Base-by-base conservation (phyloP, 2,797 vertebrate genomes). In the Paratrypauchen microcephalus region DNA sequence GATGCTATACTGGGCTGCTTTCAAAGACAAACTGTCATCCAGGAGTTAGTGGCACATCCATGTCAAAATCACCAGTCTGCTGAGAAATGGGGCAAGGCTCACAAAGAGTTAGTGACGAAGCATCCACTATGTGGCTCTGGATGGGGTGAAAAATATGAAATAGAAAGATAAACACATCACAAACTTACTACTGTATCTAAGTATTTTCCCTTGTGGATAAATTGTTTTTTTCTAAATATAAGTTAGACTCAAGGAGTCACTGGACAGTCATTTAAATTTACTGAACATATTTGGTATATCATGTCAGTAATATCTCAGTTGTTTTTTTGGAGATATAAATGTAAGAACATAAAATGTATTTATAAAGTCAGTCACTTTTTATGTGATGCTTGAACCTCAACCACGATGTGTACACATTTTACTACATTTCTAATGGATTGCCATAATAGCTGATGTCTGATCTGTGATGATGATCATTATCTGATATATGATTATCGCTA, bases 11-110 rank as follows among this genome's bases (percentile, higher is more conserved):
- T 71, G 69, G 54, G 66, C 72, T 76, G 74, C 79, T 78, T 88
- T 92, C 87, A 89, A 93, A 91, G 86, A 75, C 74, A 68, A 21
- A 68, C 74, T 85, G 84, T 87, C 84, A 83, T 76, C 24, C 8
- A 39, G 59, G 67, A 87, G 82, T 82, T 86, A 83, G 82, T 90
- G 71, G 76, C 93, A 91, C 63, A 4, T 71, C 72, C 66, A 58
- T 91, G 93, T 91, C 80, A 93, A 88, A 94, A 92, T 87, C 83
- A 82, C 74, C 92, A 94, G 78, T 72, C 67, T 48, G 65, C 73
- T 85, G 91, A 91, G 91, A 93, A 92, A 89, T 89, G 79, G 88
- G 82, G 80, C 90, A 79, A 86, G 83, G 81, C 84, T 76, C 66
- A 72, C 70, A 83, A 77, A 72, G 74, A 81, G 69, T 50, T 61